Evolutionary conservation across 1,140 invertebrate species (phyloP), one percentile per base, ranked within the genome.

Genomic region (Probaryconus sp.): DNA sequence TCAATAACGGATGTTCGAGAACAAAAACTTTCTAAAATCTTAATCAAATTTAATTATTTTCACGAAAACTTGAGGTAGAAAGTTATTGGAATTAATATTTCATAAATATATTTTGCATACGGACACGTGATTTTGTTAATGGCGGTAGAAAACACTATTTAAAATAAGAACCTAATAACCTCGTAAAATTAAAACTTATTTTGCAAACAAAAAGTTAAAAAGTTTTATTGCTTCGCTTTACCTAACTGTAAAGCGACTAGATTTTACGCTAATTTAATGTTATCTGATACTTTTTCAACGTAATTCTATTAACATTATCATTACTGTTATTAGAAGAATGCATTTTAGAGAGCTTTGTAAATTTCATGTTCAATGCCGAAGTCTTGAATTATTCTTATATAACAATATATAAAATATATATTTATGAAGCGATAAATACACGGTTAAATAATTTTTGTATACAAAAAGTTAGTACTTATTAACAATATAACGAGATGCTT

Each of bases 381-480:
- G 5, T 21, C 13, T 42, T 10, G 16, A 30, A 20, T 6, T n/a
- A 1, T 30, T 21, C 3, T 40, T 30, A 55, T 13, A 30, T 42
- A 31, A 42, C 13, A n/a, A 2, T 2, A 3, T n/a, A 2, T 30
- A 9, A 14, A 38, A 20, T 24, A 13, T 1, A 5, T 10, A 45
- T 45, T 58, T 35, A 58, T 45, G 11, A n/a, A 16, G 20, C 28
- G 18, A 58, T 58, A 45, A 58, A 45, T 31, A 45, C 31, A 43
- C 38, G 33, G 24, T 43, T 40, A 9, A 16, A 21, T 5, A n/a
- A 9, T 56, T 43, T 20, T 14, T 18, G 1, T 5, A 20, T 43
- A 11, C 20, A 30, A 26, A 38, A 53, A 31, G 11, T 9, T 31
- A 43, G 43, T 26, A 43, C 30, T 3, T 10, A 20, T 31, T 31